Conservation (phyloP, 2,797 vertebrate species). For the Acrossocheilus fasciatus region DNA sequence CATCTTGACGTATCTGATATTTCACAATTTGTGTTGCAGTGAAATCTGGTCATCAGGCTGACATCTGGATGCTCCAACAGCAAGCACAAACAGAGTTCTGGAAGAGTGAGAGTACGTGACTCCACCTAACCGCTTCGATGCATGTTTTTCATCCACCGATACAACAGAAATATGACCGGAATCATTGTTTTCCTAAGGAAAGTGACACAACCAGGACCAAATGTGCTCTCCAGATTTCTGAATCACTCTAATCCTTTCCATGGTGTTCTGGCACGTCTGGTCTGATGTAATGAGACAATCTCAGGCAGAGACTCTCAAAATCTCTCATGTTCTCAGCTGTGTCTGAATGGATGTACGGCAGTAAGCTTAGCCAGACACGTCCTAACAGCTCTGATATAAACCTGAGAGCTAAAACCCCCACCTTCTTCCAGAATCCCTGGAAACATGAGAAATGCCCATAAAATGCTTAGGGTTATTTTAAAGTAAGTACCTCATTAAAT, state of each 20-base stretch:
- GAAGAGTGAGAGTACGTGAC: not conserved
- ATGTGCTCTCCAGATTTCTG: slow-evolving; percentile 41
- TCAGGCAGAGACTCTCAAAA: slow-evolving; percentile 38
- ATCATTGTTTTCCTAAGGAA: slow-evolving; percentile 29
- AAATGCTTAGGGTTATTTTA: slow-evolving; percentile 25
- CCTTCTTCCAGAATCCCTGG: not conserved
- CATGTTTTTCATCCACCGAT: slow-evolving; percentile 16
- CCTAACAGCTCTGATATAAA: slow-evolving; percentile 33
- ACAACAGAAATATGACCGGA: slow-evolving; percentile 6
- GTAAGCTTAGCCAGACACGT: slow-evolving; percentile 37
- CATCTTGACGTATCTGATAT: not conserved
- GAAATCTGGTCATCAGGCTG: not conserved
- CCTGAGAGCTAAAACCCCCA: slow-evolving; percentile 7
- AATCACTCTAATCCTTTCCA: slow-evolving; percentile 23
- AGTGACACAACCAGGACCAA: slow-evolving; percentile 29
- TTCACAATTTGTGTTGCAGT: slow-evolving; percentile 8
- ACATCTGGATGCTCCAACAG: slow-evolving; percentile 18
- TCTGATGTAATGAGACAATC: slow-evolving; percentile 36
- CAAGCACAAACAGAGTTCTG: slow-evolving; percentile 14
- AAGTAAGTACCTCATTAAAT: slow-evolving; percentile 25
- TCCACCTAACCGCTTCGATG: not conserved
- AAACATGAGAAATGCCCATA: slow-evolving; percentile 14
- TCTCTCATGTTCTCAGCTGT: slow-evolving; percentile 23
- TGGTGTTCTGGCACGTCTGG: slow-evolving; percentile 23
- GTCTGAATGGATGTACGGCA: slow-evolving; percentile 9